These are phyloP conservation scores for Agrochola lota DNA, from an alignment of 2,888 invertebrate species.

Conservation along the genomic window DNA sequence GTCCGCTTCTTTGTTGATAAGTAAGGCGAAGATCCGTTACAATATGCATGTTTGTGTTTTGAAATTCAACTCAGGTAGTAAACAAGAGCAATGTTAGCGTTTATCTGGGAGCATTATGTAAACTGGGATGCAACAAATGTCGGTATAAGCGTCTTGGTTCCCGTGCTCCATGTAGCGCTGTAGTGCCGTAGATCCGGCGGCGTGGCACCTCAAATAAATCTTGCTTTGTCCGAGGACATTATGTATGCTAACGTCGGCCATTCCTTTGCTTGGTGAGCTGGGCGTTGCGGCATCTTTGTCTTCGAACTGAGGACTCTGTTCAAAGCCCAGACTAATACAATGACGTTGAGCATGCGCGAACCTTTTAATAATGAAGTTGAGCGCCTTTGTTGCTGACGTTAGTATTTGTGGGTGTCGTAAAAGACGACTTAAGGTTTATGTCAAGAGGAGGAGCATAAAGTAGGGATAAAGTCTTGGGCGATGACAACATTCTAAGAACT, in stretches of 20 bases:
- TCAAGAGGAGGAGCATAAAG: conserved; percentile 16
- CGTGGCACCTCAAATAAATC: conserved; percentile 82
- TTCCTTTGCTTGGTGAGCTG: conserved; percentile 70
- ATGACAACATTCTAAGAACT: conserved; percentile 16
- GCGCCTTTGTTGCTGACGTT: conserved; percentile 36
- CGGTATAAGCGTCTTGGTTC: conserved; percentile 66
- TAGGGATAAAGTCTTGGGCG: conserved; percentile 5
- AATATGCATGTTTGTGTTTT: conserved; percentile 51
- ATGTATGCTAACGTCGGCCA: conserved; percentile 81
- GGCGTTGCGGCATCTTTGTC: conserved; percentile 64
- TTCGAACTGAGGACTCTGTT: conserved; percentile 47
- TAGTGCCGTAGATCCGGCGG: conserved; percentile 69
- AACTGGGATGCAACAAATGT: conserved; percentile 61
- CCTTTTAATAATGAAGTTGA: conserved; percentile 53
- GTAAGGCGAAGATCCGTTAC: conserved; percentile 39
- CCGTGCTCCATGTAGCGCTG: conserved; percentile 60
- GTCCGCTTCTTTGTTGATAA: conserved; percentile 55
- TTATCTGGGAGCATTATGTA: conserved; percentile 60
- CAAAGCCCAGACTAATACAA: conserved; percentile 50
- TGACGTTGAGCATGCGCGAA: conserved; percentile 39
- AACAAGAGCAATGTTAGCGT: conserved; percentile 48
- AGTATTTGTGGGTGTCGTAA: conserved; percentile 43
- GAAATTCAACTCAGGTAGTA: conserved; percentile 54
- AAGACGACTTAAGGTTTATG: conserved; percentile 36
- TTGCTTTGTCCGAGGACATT: conserved; percentile 84